These are phyloP conservation scores for Galemys pyrenaicus DNA, from an alignment of 2,113 vertebrate genomes.

Conservation along the genomic window DNA sequence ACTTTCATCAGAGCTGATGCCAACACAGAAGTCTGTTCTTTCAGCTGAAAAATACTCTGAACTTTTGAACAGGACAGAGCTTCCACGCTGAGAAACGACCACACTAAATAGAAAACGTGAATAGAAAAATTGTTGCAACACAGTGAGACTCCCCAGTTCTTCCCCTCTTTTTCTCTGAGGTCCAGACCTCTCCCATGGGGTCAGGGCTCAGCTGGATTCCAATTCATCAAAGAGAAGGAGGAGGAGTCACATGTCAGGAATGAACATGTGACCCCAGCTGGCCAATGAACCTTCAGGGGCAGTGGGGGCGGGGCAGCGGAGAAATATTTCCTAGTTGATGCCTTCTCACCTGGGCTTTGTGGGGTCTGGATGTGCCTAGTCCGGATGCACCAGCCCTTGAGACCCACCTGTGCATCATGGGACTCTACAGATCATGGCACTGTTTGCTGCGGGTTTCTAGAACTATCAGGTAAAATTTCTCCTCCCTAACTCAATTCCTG, in stretches of 20 bases:
- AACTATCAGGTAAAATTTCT: not conserved
- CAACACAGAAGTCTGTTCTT: not conserved
- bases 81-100: not conserved
- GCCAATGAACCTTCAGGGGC: not conserved
- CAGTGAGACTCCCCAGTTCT: not conserved
- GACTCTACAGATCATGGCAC: not conserved
- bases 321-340: not conserved
- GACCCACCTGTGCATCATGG: not conserved
- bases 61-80: not conserved
- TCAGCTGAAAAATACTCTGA: not conserved
- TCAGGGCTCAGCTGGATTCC: not conserved
- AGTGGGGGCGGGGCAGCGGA: not conserved
- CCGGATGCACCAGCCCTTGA: not conserved
- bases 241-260: not conserved
- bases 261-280: not conserved
- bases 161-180: not conserved
- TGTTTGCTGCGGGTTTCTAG: not conserved
- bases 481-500: no score
- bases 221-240: not conserved
- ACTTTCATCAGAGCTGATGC: not conserved
- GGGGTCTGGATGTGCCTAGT: rapidly evolving
- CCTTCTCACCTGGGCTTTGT: not conserved
- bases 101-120: not conserved
- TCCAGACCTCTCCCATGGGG: not conserved
- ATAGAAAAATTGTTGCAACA: not conserved